Percentiles rank a stretch among this genome's conserved stretches.
phyloP scores from a whole-genome alignment of 2,888 invertebrate genomes.

The Acleris emargana region DNA sequence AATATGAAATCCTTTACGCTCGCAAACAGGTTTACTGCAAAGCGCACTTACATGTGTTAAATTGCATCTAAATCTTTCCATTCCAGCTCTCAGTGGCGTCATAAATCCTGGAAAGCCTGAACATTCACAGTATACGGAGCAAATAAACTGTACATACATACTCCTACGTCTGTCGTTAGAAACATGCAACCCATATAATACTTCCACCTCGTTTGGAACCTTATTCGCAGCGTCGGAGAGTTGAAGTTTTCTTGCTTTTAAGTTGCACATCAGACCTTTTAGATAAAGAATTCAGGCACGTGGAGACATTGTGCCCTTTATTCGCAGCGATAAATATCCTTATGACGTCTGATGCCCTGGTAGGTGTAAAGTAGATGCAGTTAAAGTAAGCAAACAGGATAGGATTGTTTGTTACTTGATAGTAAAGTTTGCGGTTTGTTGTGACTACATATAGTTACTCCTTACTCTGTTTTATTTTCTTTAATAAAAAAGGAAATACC shows the following conservation, averaged over 20 bases:
- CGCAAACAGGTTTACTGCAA: not conserved
- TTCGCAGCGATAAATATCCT: constrained; percentile 14
- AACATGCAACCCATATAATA: too few species aligned
- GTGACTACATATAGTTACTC: not conserved
- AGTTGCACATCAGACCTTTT: too few species aligned
- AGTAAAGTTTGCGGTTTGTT: constrained; percentile 17
- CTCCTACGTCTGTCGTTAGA: too few species aligned
- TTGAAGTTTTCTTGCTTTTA: too few species aligned
- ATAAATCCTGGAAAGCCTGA: constrained; percentile 41
- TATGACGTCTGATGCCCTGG: constrained; percentile 11
- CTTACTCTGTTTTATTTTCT: constrained; percentile 12
- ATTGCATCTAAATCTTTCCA: constrained; percentile 38
- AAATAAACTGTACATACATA: constrained; percentile 41
- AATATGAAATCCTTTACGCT: not conserved
- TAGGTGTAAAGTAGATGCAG: constrained; percentile 27
- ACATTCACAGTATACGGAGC: constrained; percentile 45
- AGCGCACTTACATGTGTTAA: not conserved
- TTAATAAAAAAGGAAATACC: not conserved
- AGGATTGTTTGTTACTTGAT: constrained; percentile 16
- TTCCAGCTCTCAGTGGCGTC: constrained; percentile 29
- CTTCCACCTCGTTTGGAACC: too few species aligned
- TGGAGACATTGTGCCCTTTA: constrained; percentile 22
- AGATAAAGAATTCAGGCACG: not conserved
- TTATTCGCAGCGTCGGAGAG: too few species aligned
- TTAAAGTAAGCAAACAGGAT: constrained; percentile 2